Percentiles rank a stretch among this genome's conserved stretches.
phyloP scores from a whole-genome alignment of 2,113 vertebrate genomes.

The Lamprologus tigripictilis region DNA sequence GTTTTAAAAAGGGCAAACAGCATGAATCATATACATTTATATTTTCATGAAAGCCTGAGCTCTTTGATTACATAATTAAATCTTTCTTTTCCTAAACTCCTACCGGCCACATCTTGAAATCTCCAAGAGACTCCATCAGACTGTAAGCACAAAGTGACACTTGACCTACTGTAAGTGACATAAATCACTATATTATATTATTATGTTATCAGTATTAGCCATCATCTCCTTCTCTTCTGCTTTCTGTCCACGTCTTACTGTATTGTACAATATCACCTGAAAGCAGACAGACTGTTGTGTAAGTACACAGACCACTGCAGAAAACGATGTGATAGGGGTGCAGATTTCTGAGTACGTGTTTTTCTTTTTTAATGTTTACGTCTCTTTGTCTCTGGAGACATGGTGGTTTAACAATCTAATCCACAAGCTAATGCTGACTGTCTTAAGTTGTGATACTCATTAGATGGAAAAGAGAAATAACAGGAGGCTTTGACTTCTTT shows the following conservation, averaged over 20 bases:
- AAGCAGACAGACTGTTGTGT: not conserved
- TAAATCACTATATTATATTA: not conserved
- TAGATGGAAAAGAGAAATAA: not conserved
- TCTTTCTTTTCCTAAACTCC: not conserved
- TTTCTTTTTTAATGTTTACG: not conserved
- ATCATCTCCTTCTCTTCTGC: not conserved
- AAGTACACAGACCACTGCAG: not conserved
- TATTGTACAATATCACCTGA: not conserved
- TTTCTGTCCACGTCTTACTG: not conserved
- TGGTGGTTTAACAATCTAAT: constrained; percentile 5
- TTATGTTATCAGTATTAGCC: not conserved
- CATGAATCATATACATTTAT: not conserved
- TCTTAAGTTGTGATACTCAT: not conserved
- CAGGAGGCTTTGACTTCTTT: not conserved
- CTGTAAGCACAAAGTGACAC: not conserved
- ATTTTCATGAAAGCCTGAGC: not conserved
- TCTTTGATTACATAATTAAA: not conserved
- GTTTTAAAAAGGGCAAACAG: not conserved
- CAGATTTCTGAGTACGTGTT: not conserved
- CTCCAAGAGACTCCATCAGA: not conserved
- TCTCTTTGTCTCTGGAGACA: not conserved
- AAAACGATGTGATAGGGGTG: not conserved
- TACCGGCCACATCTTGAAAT: not conserved
- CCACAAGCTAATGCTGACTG: not conserved
- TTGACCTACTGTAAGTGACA: not conserved